phyloP scores from a whole-genome alignment of 2,113 vertebrate species.

The Callipepla squamata region DNA sequence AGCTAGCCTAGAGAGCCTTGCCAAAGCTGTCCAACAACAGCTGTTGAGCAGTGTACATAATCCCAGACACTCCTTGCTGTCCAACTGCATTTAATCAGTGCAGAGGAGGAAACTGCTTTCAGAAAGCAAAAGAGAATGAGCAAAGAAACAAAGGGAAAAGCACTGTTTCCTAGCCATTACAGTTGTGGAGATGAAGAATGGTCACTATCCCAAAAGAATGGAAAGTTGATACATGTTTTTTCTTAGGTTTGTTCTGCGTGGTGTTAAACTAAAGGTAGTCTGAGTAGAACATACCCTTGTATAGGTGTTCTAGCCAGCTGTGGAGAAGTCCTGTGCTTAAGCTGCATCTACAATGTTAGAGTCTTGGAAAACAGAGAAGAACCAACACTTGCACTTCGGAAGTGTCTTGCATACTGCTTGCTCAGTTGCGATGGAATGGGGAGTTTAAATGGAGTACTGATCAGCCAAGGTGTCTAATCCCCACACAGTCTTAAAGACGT shows the following conservation, averaged over 20 bases:
- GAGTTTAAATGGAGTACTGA: not conserved
- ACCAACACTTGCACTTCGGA: accelerated
- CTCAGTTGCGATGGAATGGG: not conserved
- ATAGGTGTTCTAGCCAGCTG: accelerated
- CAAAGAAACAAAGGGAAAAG: not conserved
- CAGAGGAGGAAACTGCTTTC: not conserved
- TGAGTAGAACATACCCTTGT: not conserved
- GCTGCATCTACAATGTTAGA: not conserved
- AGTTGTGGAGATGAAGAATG: not conserved
- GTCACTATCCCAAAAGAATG: not conserved
- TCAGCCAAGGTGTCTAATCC: not conserved
- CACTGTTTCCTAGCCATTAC: not conserved
- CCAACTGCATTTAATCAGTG: slow-evolving; percentile 43
- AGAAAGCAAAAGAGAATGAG: not conserved
- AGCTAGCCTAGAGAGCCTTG: slow-evolving; percentile 7
- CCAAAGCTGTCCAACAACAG: slow-evolving; percentile 60
- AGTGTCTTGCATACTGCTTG: not conserved
- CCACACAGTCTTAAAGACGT: not conserved
- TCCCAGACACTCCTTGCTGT: slow-evolving; percentile 54
- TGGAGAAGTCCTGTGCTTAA: not conserved
- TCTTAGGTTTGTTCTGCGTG: not conserved
- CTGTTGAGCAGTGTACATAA: not conserved
- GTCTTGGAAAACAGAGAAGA: not conserved
- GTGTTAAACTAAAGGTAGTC: accelerated
- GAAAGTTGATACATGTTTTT: not conserved